Evolutionary conservation across 2,888 invertebrate species (phyloP).

Genomic region (Tetramorium bicarinatum): DNA sequence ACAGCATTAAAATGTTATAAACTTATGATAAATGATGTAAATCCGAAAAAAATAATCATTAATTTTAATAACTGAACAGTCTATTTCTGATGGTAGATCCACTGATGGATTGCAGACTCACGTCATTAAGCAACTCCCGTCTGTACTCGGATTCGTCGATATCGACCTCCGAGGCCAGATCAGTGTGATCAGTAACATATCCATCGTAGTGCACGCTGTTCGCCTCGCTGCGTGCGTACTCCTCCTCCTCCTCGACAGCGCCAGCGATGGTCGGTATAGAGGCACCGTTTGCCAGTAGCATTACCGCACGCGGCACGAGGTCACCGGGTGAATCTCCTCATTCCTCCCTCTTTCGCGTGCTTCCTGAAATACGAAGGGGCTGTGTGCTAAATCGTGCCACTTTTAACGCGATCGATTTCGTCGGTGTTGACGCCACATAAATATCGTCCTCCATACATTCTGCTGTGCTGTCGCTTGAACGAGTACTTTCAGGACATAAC

Average conservation of each 20-base stretch:
- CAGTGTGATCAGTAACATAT: constrained; percentile 94
- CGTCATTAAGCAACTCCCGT: constrained; percentile 93
- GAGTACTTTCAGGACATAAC: background rate
- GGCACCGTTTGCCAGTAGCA: constrained; percentile 83
- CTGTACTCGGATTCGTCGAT: constrained; percentile 92
- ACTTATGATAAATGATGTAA: background rate
- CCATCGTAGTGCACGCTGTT: constrained; percentile 84
- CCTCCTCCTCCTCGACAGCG: constrained; percentile 84
- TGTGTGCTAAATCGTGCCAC: background rate
- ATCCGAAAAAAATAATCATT: background rate
- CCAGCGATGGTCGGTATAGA: constrained; percentile 85
- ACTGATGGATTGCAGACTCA: constrained; percentile 86
- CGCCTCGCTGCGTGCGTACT: constrained; percentile 83
- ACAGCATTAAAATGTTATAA: background rate
- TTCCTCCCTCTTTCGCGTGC: constrained; percentile 68
- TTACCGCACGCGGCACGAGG: constrained; percentile 78
- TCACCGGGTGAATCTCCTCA: constrained; percentile 78
- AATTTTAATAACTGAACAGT: background rate
- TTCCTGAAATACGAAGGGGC: constrained; percentile 62
- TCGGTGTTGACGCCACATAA: background rate
- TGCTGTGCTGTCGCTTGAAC: background rate
- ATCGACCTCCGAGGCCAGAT: constrained; percentile 91
- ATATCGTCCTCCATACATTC: background rate
- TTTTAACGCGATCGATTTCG: constrained; percentile 40
- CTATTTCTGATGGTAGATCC: background rate